These are phyloP conservation scores for Crossocerus cetratus DNA, from an alignment of 2,888 invertebrate genomes.

Conservation along the genomic window DNA sequence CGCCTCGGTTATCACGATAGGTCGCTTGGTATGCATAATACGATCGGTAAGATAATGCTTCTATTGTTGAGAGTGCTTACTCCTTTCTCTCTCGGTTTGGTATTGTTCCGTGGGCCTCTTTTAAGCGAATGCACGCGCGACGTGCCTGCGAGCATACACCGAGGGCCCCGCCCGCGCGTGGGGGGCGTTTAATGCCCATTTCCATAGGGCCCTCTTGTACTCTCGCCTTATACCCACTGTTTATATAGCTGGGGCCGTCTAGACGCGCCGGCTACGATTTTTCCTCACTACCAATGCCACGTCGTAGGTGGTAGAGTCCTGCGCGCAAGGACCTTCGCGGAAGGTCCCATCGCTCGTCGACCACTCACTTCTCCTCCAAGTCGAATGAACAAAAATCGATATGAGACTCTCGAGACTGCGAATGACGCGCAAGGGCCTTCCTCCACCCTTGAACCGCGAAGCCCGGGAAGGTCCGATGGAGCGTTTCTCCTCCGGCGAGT, in stretches of 20 bases:
- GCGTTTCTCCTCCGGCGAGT: neutral
- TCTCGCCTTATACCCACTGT: conserved; percentile 45
- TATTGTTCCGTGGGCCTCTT: neutral
- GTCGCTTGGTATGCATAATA: conserved; percentile 41
- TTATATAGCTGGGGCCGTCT: conserved; percentile 36
- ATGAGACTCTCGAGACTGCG: too few species aligned
- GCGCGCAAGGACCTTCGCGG: neutral
- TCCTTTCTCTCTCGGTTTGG: conserved; percentile 7
- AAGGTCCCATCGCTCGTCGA: neutral
- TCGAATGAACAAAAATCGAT: too few species aligned
- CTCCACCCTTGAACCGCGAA: too few species aligned
- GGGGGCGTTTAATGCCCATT: conserved; percentile 54
- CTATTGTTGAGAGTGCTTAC: conserved; percentile 51
- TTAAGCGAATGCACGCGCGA: too few species aligned
- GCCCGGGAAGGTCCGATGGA: too few species aligned
- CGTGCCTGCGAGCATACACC: too few species aligned
- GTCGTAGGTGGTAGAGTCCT: neutral
- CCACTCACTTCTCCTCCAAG: too few species aligned
- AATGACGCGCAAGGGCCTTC: too few species aligned
- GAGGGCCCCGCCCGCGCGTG: too few species aligned
- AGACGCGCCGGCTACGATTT: conserved; percentile 19
- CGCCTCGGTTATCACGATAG: conserved; percentile 32
- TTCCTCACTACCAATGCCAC: neutral
- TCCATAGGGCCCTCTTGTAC: conserved; percentile 45
- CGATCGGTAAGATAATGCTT: conserved; percentile 46